Base-by-base conservation (phyloP, 2,888 invertebrate genomes). In the Apamea epomidion region DNA sequence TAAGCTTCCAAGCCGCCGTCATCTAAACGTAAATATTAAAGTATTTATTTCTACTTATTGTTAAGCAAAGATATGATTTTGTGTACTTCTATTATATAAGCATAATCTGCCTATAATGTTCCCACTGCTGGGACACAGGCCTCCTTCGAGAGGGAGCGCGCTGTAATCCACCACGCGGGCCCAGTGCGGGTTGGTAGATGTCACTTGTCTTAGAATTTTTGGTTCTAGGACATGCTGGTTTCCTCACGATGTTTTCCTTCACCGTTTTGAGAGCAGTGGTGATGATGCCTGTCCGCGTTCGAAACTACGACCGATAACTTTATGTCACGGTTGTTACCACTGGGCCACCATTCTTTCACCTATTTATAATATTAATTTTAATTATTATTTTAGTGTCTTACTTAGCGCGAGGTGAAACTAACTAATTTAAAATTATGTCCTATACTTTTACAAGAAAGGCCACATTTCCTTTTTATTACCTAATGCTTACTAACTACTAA, bases 401-500 rank as follows among this genome's bases (percentile, higher is more conserved):
- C 2, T 42, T 62, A 79, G 1, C 62, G 29, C 51, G 21, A 70
- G 16, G n/a, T 71, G n/a, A 32, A 45, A 32, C 32, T 32, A 71
- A 58, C 12, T 12, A n/a, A 60, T n/a, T 14, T 14, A n/a, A n/a
- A 60, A 60, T 60, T 60, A 60, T n/a, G 1, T 60, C n/a, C 58
- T 60, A 12, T 60, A 54, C 54, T 54, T 54, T 54, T 54, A 12
- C n/a, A 60, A 60, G n/a, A 60, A 60, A n/a, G n/a, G 58, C n/a
- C 58, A 60, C 58, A 1, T 60, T 60, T 60, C 58, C n/a, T n/a
- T 60, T 60, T 1, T 48, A 48, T 73, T 37, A 76, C 2, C 1
- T 58, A 64, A 65, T n/a, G 0, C n/a, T 64, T 45, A 60, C 45
- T 18, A 37, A 32, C 81, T 84, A 67, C 81, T 32, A 84, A 84